Evolutionary conservation across 2,888 invertebrate genomes (phyloP).

Genomic region (Scrobipalpa atriplicella): DNA sequence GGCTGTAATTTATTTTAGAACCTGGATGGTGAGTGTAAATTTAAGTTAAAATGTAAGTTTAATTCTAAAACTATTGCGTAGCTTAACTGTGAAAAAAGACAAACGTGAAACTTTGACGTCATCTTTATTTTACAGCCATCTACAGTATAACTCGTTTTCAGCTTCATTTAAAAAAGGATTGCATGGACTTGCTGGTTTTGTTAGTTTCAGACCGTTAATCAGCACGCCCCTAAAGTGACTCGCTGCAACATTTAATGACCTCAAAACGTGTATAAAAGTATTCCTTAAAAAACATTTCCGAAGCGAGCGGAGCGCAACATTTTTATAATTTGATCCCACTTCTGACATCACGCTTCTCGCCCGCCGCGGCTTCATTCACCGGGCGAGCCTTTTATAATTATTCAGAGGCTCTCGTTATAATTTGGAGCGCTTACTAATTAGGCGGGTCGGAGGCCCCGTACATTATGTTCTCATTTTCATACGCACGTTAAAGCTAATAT

Average conservation of each 20-base stretch:
- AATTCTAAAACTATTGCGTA: too few relatives aligned
- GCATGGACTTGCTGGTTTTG: not conserved
- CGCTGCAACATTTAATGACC: slow-evolving; percentile 1
- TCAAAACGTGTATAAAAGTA: not conserved
- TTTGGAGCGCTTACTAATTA: slow-evolving; percentile 49
- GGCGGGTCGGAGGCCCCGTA: slow-evolving; percentile 34
- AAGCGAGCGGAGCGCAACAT: not conserved
- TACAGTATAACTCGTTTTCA: not conserved
- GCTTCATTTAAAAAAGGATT: not conserved
- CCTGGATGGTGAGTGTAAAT: too few relatives aligned
- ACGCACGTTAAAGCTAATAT: slow-evolving; percentile 35
- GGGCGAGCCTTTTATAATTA: slow-evolving; percentile 54
- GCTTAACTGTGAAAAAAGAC: too few relatives aligned
- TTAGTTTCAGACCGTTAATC: not conserved
- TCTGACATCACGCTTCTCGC: slow-evolving; percentile 11
- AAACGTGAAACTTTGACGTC: too few relatives aligned
- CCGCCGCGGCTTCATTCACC: slow-evolving; percentile 37
- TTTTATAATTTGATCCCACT: slow-evolving; percentile 15
- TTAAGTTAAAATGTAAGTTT: too few relatives aligned
- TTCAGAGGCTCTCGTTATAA: slow-evolving; percentile 56
- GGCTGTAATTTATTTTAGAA: too few relatives aligned
- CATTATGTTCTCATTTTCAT: slow-evolving; percentile 41
- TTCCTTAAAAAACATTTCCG: not conserved
- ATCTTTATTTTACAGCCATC: too few relatives aligned
- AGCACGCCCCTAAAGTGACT: not conserved